These are phyloP conservation scores for Fratercula arctica DNA, from an alignment of 2,797 vertebrate genomes.

Conservation along the genomic window DNA sequence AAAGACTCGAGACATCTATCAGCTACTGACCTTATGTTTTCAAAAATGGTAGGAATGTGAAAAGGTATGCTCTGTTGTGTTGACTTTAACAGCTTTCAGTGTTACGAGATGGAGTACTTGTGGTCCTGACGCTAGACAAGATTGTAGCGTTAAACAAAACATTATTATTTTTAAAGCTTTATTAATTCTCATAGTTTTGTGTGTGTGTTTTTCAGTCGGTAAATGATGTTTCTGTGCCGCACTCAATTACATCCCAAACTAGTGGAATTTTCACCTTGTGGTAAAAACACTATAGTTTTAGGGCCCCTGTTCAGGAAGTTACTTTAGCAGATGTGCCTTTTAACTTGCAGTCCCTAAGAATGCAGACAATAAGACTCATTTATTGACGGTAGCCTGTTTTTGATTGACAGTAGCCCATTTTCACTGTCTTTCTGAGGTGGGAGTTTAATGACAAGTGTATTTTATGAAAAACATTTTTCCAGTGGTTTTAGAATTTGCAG, in stretches of 20 bases:
- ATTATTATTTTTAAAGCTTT: background rate
- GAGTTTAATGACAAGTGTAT: background rate
- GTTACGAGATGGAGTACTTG: background rate
- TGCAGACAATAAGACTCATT: background rate
- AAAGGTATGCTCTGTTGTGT: background rate
- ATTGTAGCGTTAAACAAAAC: background rate
- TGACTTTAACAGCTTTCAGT: background rate
- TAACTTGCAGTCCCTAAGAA: background rate
- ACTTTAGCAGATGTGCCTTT: background rate
- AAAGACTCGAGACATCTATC: background rate
- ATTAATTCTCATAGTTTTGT: background rate
- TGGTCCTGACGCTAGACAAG: background rate
- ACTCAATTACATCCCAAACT: background rate
- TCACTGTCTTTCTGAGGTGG: background rate
- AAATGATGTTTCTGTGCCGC: background rate
- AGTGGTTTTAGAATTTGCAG: background rate
- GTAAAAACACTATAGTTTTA: background rate
- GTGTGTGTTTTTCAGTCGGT: background rate
- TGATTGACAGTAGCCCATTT: background rate
- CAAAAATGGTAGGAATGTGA: background rate
- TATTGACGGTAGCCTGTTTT: background rate
- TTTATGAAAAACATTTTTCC: background rate
- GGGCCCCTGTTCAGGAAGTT: background rate
- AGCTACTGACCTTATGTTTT: background rate
- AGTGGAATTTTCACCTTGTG: background rate